Percentiles rank a stretch among this genome's conserved stretches.
Conservation (phyloP, 2,113 vertebrate genomes). For the Scomber scombrus region DNA sequence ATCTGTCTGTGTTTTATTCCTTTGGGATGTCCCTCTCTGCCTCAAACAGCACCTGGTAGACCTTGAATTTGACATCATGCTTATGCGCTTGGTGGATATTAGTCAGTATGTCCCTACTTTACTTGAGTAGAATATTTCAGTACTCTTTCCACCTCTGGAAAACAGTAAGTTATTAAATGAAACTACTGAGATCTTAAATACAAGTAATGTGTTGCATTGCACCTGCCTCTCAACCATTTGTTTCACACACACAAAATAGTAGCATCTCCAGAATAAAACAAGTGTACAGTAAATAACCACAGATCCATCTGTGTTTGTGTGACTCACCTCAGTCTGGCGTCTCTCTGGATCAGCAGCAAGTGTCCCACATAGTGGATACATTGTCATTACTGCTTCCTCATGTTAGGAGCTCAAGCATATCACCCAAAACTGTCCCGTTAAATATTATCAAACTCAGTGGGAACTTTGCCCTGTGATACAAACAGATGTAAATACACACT, state of each 20-base stretch:
- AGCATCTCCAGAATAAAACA: background rate
- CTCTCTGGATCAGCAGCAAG: constrained; percentile 20
- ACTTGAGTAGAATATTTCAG: too few relatives aligned
- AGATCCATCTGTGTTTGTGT: constrained; percentile 2
- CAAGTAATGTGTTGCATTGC: background rate
- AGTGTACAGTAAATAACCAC: constrained; percentile 5
- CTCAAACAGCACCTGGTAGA: too few relatives aligned
- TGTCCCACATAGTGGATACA: constrained; percentile 1
- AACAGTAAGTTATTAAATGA: background rate
- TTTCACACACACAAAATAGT: constrained; percentile 22
- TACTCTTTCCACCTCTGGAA: background rate
- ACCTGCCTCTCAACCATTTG: constrained; percentile 15
- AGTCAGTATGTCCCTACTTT: too few relatives aligned
- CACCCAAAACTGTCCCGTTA: constrained; percentile 73
- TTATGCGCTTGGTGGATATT: too few relatives aligned
- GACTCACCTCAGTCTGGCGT: constrained; percentile 71
- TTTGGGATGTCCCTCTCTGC: too few relatives aligned
- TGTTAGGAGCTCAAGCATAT: constrained; percentile 32
- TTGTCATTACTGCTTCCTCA: constrained; percentile 27
- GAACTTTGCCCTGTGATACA: constrained; percentile 70
- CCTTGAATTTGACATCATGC: too few relatives aligned
- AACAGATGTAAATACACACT: constrained; percentile 50
- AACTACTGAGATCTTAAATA: background rate
- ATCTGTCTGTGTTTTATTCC: too few relatives aligned
- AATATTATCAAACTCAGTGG: constrained; percentile 75